Evolutionary conservation across 2,888 invertebrate species (phyloP), one percentile per base, ranked within the genome.

Genomic region (Heliconius cydno): DNA sequence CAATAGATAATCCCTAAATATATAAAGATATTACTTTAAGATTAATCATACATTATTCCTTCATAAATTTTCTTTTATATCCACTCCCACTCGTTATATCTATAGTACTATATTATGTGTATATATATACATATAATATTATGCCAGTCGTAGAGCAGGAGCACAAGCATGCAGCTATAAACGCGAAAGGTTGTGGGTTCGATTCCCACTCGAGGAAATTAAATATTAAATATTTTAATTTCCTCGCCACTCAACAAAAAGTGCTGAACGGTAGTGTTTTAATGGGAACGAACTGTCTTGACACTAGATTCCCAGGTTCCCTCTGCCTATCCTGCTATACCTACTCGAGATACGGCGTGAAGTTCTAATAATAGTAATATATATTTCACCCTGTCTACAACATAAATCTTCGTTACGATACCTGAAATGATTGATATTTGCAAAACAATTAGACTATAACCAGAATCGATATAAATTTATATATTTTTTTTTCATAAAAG

Each of bases 391-490:
- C 84, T 85, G 89, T 88, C 88, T 90, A 87, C 89, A 87, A 92
- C 90, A 30, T 30, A 90, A 92, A 92, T 92, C 90, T 89, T 88
- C 88, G 87, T 88, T 88, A 88, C 87, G 87, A 89, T 90, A 88
- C 87, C 84, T 84, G 83, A 87, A 89, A 91, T 90, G 92, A 92
- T 92, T 92, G 92, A 93, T 92, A 88, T 80, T 79, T 84, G 84
- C 15, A 57, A 76, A 73, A 84, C 88, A 88, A 90, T 89, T 88
- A 89, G 88, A 88, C 85, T 87, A 88, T 86, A 85, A 82, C 78
- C 80, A 84, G 85, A 87, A 90, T 90, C 88, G 87, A 88, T 90
- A 90, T 86, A 85, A 89, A 90, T 90, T 91, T 91, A 91, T 92
- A 1, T 91, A 67, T 60, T 89, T 60, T 89, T 86, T 66, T 41